Base-by-base conservation (phyloP, 2,888 invertebrate genomes). In the Lasiommata megera region DNA sequence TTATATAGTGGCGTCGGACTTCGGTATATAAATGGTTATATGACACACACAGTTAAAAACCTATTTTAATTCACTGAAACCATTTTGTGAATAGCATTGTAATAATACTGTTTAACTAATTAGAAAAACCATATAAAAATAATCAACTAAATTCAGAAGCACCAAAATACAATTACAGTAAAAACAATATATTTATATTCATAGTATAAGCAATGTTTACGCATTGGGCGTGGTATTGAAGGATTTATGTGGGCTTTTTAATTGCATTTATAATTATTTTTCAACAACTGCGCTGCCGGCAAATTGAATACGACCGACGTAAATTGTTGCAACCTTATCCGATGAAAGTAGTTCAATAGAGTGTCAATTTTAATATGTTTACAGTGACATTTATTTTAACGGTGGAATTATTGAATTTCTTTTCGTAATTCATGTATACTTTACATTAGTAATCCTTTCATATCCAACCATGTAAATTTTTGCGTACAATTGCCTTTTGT, bases 181-280 rank as follows among this genome's bases (percentile, higher is more conserved):
- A 76, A 72, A 76, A 80, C 74, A 76, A 46, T 55, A 47, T 53
- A 53, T 57, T 60, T 34, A 54, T 54, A 54, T 52, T 55, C 47
- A 58, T 58, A 61, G 57, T 62, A 38, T 23, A 23, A 23, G 53
- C 47, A 53, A 56, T 61, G 57, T 61, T 65, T 81, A 80, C 79
- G 74, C 74, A 73, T 77, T 74, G 80, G 84, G 86, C 83, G 85
- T 79, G 73, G 79, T 76, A 54, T 51, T 80, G 86, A 87, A 73
- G 87, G 83, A 88, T 88, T 88, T 89, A 88, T 83, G 81, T 76
- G 71, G 69, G 34, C 69, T 76, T 80, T 86, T 82, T 87, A 89
- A 89, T 88, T 88, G 82, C 79, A 74, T 88, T 89, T 88, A 88
- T 84, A 88, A 88, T 88, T 89, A 86, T 87, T 87, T 85, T 83